Evolutionary conservation across 2,888 invertebrate genomes (phyloP), one percentile per base, ranked within the genome.

Genomic region (Incurvaria masculella): DNA sequence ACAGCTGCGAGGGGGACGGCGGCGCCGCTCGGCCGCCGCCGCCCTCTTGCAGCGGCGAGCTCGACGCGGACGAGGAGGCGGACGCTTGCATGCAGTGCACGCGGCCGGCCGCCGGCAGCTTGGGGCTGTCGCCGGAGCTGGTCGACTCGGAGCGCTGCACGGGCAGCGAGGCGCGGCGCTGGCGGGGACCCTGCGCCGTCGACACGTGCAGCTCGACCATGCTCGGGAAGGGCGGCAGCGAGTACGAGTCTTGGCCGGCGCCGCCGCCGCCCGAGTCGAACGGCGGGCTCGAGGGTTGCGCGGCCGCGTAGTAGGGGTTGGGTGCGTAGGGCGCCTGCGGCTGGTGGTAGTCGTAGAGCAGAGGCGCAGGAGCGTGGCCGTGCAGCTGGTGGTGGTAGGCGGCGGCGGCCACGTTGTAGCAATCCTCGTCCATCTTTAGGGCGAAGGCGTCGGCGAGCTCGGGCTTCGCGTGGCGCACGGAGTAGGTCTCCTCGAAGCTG

Each of bases 401-500:
- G 66, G 83, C 63, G 55, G 81, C 64, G 66, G 83, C 63, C 64
- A 85, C 82, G 62, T 88, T 87, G 65, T 87, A 90, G 63, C 89
- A 89, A 59, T 91, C 91, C 62, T 91, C 91, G 65, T 91, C 91
- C 91, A 91, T 91, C 72, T 91, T 91, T 59, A 89, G 84, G 23
- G 86, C 86, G 58, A 85, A 80, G 48, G 63, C 62, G 58, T 82
- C 81, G 40, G 80, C 75, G 65, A 85, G 79, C 66, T 82, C 84
- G 64, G 81, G 83, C 59, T 80, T 82, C 51, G 83, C 83, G 63
- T 88, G 88, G 53, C 88, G 86, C 44, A 89, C 84, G 50, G 89
- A 89, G 69, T 91, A 91, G 21, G 91, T 93, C 74, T 93, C 93
- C 78, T 93, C 90, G 75, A 92, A 92, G 73, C 91, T 91, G 53